These are phyloP conservation scores for Pongo abelii DNA, from an alignment of 2,113 vertebrate genomes.

Conservation along the genomic window DNA sequence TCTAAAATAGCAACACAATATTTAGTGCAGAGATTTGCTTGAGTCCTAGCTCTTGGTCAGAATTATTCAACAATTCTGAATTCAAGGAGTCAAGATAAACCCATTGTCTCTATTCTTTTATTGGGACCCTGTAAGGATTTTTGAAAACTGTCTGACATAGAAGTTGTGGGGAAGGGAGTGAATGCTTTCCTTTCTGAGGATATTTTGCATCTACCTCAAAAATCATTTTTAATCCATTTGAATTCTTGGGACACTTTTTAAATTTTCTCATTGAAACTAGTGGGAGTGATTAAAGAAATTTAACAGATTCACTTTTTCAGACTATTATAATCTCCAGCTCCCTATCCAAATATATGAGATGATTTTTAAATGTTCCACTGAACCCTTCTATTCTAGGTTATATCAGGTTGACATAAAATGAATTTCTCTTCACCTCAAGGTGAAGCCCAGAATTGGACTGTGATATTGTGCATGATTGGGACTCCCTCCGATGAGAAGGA, in stretches of 20 bases:
- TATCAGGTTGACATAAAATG: not conserved
- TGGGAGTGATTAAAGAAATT: not conserved
- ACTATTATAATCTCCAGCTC: not conserved
- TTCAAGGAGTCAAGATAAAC: not conserved
- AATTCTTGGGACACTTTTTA: not conserved
- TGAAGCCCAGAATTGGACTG: not conserved
- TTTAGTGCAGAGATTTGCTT: slow-evolving; percentile 48
- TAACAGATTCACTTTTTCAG: not conserved
- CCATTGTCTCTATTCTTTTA: not conserved
- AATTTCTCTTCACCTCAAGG: not conserved
- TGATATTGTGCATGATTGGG: no score
- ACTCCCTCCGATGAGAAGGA: not conserved
- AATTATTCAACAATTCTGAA: not conserved
- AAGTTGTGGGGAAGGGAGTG: not conserved
- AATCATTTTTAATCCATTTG: not conserved
- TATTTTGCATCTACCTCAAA: not conserved
- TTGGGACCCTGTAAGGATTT: not conserved
- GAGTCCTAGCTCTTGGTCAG: slow-evolving; percentile 41
- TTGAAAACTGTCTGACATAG: not conserved
- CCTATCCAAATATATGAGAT: not conserved
- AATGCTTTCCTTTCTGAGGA: not conserved
- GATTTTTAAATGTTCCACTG: not conserved
- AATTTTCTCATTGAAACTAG: not conserved
- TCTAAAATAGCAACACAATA: slow-evolving; percentile 10
- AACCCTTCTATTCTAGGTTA: not conserved